Percentiles rank a stretch among this genome's conserved stretches.
Conservation (phyloP, 2,888 invertebrate genomes). For the Andrena camellia region DNA sequence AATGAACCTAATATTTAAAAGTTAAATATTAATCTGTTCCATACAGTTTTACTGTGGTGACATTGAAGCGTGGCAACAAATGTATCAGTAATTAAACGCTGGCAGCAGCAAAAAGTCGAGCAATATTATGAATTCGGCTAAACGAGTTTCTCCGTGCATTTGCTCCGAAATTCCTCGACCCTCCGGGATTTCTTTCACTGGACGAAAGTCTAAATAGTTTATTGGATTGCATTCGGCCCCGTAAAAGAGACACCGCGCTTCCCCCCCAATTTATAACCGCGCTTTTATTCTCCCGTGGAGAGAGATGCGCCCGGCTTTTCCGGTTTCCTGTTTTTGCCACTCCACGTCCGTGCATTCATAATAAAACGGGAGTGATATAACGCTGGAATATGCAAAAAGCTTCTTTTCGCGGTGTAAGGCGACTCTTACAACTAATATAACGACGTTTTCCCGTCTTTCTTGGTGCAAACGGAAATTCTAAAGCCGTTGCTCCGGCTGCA, state of each 20-base stretch:
- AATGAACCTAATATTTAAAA: no score
- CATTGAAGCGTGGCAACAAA: not conserved
- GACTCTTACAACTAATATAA: conserved; percentile 73
- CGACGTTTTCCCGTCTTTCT: conserved; percentile 40
- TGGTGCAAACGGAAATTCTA: conserved; percentile 8
- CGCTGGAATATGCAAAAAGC: conserved; percentile 74
- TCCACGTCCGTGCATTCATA: conserved; percentile 69
- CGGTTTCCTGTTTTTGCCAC: conserved; percentile 73
- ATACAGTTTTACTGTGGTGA: no score
- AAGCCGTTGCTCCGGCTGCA: not conserved
- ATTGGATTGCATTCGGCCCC: conserved; percentile 63
- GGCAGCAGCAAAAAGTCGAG: not conserved
- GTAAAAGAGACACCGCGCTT: conserved; percentile 53
- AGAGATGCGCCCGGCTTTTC: conserved; percentile 66
- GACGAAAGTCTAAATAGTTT: conserved; percentile 55
- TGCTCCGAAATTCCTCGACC: not conserved
- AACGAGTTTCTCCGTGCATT: conserved; percentile 19
- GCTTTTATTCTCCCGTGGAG: conserved; percentile 68
- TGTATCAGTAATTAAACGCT: not conserved
- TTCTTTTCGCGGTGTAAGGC: conserved; percentile 67
- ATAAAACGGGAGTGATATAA: conserved; percentile 73
- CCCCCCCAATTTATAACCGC: conserved; percentile 67
- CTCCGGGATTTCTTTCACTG: conserved; percentile 13
- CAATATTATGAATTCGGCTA: conserved; percentile 12
- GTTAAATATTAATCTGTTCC: no score